A percentile compares a stretch with the other conserved stretches of the same genome.
phyloP scores from a whole-genome alignment of 2,888 invertebrate species.

The Rhogogaster chlorosoma region DNA sequence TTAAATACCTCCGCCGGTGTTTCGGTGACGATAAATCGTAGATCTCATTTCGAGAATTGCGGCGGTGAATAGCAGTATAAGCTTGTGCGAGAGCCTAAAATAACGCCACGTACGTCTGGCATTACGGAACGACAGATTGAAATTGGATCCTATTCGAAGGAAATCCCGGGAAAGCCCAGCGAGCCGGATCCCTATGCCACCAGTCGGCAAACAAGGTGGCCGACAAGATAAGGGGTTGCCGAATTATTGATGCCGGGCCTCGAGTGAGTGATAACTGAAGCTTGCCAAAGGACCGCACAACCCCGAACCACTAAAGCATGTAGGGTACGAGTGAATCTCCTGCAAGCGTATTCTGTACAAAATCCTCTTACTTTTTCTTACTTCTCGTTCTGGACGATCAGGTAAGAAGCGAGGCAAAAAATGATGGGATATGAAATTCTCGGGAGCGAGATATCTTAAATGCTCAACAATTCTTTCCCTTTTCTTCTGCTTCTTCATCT shows the following conservation, averaged over 20 bases:
- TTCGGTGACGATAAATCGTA: conserved; percentile 20
- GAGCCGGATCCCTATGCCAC: conserved; percentile 32
- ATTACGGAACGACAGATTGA: conserved; percentile 61
- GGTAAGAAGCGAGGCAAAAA: neutral
- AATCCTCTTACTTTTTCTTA: neutral
- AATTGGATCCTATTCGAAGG: conserved; percentile 62
- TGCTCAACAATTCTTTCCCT: neutral
- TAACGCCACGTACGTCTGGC: conserved; percentile 50
- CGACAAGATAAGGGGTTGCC: conserved; percentile 55
- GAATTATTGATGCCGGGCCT: conserved; percentile 61
- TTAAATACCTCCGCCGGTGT: neutral
- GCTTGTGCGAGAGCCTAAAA: conserved; percentile 28
- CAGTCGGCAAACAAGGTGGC: conserved; percentile 60
- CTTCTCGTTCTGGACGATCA: neutral
- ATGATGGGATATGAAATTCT: neutral
- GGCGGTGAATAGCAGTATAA: conserved; percentile 1
- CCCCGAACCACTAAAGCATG: neutral
- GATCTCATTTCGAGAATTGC: conserved; percentile 15
- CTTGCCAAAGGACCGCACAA: neutral
- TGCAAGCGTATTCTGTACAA: neutral
- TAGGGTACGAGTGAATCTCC: neutral
- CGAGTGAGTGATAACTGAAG: conserved; percentile 62
- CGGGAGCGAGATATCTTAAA: neutral
- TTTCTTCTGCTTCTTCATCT: neutral
- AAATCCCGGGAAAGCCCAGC: conserved; percentile 40